A percentile compares a stretch with the other conserved stretches of the same genome.
Evolutionary conservation across 2,113 vertebrate species (phyloP).

Genomic region (Indicator maculatus): DNA sequence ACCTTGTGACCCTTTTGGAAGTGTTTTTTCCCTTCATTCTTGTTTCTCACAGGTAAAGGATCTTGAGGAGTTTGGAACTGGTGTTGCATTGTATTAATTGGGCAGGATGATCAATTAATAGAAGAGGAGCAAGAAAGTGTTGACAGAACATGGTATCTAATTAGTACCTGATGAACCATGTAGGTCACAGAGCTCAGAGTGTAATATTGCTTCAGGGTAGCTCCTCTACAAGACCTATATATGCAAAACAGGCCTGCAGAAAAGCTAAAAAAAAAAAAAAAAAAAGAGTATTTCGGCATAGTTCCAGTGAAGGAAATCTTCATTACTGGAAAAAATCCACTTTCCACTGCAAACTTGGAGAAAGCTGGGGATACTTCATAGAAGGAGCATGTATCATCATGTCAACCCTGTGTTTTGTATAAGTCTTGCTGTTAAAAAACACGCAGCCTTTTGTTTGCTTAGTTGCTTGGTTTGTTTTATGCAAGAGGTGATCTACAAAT

Average conservation of each 20-base stretch:
- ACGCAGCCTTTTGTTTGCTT: not conserved
- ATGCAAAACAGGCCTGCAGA: slow-evolving; percentile 21
- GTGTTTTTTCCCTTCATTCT: not conserved
- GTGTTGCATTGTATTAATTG: slow-evolving; percentile 71
- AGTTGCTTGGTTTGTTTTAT: not conserved
- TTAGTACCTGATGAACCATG: slow-evolving; percentile 77
- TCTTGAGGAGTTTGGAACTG: slow-evolving; percentile 52
- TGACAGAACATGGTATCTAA: slow-evolving; percentile 79
- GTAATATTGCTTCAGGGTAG: slow-evolving; percentile 25
- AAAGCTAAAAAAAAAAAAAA: not conserved
- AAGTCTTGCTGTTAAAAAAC: not conserved
- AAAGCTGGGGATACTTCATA: not conserved
- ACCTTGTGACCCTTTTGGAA: slow-evolving; percentile 22
- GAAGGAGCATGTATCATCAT: not conserved
- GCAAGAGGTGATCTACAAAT: not conserved
- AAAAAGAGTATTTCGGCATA: not conserved
- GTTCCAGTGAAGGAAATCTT: not conserved
- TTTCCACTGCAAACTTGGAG: not conserved
- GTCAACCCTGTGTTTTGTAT: not conserved
- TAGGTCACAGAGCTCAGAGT: slow-evolving; percentile 62
- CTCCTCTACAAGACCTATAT: slow-evolving; percentile 6
- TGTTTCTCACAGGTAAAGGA: slow-evolving; percentile 44
- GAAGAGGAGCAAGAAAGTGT: slow-evolving; percentile 68
- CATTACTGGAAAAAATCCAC: not conserved
- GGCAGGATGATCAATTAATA: slow-evolving; percentile 80